Conservation (phyloP, 1,140 invertebrate genomes). For the Drosophila pseudoananassae region DNA sequence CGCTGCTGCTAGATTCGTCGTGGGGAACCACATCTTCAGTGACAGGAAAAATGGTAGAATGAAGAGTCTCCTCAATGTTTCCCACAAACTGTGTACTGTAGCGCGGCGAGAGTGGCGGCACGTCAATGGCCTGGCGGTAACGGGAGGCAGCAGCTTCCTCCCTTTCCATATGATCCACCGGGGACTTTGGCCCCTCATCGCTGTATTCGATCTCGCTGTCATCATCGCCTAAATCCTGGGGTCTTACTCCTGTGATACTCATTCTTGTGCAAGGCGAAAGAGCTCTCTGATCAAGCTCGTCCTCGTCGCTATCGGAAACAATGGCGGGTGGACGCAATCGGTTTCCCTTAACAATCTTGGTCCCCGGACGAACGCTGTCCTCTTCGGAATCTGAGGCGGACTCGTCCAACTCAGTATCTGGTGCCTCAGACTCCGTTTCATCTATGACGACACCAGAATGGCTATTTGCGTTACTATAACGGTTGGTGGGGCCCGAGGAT, state of each 20-base stretch:
- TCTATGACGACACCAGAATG: constrained; percentile 42
- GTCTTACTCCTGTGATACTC: constrained; percentile 78
- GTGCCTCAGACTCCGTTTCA: constrained; percentile 27
- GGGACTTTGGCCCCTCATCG: constrained; percentile 23
- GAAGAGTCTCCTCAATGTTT: constrained; percentile 57
- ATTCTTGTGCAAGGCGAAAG: constrained; percentile 75
- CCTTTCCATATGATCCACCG: constrained; percentile 2
- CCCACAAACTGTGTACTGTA: constrained; percentile 66
- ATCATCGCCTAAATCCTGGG: constrained; percentile 59
- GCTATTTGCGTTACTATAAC: constrained; percentile 11
- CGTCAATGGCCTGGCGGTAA: background rate
- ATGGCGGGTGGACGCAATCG: constrained; percentile 2
- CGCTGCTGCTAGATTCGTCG: constrained; percentile 57
- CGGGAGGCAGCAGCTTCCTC: constrained; percentile 2
- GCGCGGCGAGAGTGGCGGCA: constrained; percentile 33
- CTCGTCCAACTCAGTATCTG: background rate
- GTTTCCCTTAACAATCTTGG: background rate
- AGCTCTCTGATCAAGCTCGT: constrained; percentile 62
- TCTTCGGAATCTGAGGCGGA: constrained; percentile 8
- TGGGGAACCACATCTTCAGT: background rate
- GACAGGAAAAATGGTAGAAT: constrained; percentile 60
- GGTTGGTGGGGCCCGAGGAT: constrained; percentile 12
- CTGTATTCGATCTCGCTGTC: constrained; percentile 77
- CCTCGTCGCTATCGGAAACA: constrained; percentile 59
- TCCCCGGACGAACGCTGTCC: background rate